Evolutionary conservation across 30 jellyfish, hydroid and myxozoan genomes (phyloP).

Genomic region (Chironex yamaguchii): DNA sequence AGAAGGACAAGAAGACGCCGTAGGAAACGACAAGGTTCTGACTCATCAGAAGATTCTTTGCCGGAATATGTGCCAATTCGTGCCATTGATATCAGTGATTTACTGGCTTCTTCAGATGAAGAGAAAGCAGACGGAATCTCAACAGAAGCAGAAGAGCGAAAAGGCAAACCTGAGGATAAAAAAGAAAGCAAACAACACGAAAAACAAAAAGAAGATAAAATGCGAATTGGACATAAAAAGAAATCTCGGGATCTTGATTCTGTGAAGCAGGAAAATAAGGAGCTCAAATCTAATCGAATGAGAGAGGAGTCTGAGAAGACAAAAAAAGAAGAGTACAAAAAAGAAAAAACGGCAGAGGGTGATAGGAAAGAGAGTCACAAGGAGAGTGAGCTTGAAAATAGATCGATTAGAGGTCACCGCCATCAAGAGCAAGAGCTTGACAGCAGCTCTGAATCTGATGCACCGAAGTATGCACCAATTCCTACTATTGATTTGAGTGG

Average conservation of each 20-base stretch:
- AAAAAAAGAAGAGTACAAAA: neutral
- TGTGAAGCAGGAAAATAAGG: too few species aligned
- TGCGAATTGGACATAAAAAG: too few species aligned
- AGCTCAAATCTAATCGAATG: too few species aligned
- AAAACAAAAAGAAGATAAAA: too few species aligned
- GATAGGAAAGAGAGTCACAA: neutral
- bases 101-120: neutral
- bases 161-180: too few species aligned
- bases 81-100: neutral
- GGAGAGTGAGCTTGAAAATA: neutral
- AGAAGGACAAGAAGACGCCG: neutral
- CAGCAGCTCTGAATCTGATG: neutral
- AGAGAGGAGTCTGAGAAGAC: too few species aligned
- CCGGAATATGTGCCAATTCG: neutral
- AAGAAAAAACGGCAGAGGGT: neutral
- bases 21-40: neutral
- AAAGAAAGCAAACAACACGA: too few species aligned
- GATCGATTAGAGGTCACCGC: neutral
- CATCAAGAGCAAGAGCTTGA: neutral
- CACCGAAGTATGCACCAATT: neutral
- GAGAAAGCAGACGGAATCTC: neutral
- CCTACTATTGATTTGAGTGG: neutral
- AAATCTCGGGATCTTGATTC: too few species aligned
- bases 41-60: neutral
- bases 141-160: too few species aligned